These are phyloP conservation scores for Thaumatotibia leucotreta DNA, from an alignment of 1,140 invertebrate genomes.

Conservation along the genomic window DNA sequence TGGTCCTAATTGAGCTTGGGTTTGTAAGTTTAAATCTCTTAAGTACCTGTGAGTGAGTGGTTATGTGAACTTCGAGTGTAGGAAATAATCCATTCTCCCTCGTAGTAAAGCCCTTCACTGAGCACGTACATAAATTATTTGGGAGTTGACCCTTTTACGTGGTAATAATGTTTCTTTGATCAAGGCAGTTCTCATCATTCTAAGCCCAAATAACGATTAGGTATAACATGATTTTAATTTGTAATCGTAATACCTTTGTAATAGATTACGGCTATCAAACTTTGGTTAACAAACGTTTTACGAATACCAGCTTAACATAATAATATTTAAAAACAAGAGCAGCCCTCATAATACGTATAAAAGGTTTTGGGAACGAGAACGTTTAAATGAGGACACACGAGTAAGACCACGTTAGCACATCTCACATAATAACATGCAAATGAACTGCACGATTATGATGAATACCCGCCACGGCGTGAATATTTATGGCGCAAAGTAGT, in stretches of 20 bases:
- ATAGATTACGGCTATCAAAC: too few species aligned
- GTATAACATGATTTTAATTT: too few species aligned
- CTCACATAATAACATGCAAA: slow-evolving; percentile 55
- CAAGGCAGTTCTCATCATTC: background rate
- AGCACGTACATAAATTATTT: background rate
- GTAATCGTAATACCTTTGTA: too few species aligned
- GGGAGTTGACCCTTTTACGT: background rate
- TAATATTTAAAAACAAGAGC: too few species aligned
- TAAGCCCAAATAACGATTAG: background rate
- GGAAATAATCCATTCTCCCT: background rate
- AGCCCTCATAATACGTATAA: too few species aligned
- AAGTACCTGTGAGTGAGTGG: background rate
- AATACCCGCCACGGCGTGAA: slow-evolving; percentile 46
- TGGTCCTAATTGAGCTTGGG: too few species aligned
- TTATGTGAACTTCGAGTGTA: background rate
- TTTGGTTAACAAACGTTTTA: too few species aligned
- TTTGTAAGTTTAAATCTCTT: background rate
- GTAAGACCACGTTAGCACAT: slow-evolving; percentile 25
- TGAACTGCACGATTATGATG: slow-evolving; percentile 56
- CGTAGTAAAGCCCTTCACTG: background rate
- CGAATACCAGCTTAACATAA: too few species aligned
- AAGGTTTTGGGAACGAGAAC: background rate
- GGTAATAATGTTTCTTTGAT: background rate
- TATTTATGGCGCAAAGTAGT: slow-evolving; percentile 41
- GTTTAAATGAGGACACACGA: background rate